Percentiles rank a stretch among this genome's conserved stretches.
These are phyloP conservation scores for Carcharodon carcharias DNA, from an alignment of 2,797 vertebrate species.

Conservation along the genomic window DNA sequence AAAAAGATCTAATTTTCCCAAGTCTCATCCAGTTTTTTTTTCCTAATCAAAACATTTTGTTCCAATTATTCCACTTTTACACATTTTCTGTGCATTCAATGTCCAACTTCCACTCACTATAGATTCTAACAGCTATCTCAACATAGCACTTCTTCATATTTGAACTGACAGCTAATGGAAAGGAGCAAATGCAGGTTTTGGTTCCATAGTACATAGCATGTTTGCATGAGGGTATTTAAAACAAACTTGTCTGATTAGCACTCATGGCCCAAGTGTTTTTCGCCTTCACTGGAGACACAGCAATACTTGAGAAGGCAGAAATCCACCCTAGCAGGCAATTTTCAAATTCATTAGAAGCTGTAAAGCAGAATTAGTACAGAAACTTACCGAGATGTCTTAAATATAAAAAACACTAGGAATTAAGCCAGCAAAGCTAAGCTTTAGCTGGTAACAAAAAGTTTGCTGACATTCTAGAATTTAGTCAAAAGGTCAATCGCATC, in stretches of 20 bases:
- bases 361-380: constrained; percentile 26
- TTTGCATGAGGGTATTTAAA: background rate
- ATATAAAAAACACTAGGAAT: background rate
- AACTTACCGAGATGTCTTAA: background rate
- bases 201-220: background rate
- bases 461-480: background rate
- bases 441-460: background rate
- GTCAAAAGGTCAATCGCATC: background rate
- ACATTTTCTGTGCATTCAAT: background rate
- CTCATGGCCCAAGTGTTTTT: background rate
- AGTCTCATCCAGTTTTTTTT: background rate
- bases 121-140: background rate
- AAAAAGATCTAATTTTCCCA: background rate
- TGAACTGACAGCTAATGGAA: background rate
- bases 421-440: background rate
- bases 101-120: background rate
- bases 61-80: background rate
- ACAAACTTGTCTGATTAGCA: background rate
- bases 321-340: background rate
- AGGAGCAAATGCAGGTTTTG: background rate
- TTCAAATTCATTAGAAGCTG: background rate
- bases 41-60: background rate
- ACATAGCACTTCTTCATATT: background rate
- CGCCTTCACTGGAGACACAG: background rate
- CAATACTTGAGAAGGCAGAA: background rate